Conservation (phyloP, 2,888 invertebrate species). For the Nephrotoma flavescens region DNA sequence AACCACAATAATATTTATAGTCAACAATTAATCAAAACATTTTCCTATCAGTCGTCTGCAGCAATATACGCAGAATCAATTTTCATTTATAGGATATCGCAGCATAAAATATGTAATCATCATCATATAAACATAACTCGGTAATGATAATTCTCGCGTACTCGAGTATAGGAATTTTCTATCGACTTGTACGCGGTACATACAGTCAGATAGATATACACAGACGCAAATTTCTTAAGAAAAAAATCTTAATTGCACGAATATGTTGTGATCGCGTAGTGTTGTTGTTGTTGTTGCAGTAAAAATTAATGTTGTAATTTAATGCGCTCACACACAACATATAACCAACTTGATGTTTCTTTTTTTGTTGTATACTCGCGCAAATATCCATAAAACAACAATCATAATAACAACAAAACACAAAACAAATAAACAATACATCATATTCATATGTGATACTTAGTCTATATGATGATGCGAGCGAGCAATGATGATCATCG, state of each 20-base stretch:
- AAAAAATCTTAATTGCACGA: neutral
- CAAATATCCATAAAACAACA: neutral
- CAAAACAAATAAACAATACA: neutral
- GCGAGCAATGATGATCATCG: neutral
- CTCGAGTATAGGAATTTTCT: neutral
- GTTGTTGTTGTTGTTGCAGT: neutral
- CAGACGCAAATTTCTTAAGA: neutral
- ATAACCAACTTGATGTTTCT: neutral
- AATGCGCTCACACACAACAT: neutral
- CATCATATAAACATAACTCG: neutral
- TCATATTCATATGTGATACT: neutral
- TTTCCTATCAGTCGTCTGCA: neutral
- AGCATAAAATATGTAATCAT: too few species aligned
- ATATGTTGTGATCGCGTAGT: neutral
- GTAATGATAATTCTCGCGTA: neutral
- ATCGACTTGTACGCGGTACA: neutral
- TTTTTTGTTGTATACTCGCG: neutral
- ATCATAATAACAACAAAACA: neutral
- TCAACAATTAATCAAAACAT: neutral
- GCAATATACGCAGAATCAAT: neutral
- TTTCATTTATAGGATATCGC: neutral
- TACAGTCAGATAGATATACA: neutral
- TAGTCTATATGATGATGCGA: neutral
- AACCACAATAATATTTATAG: neutral
- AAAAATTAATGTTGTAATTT: neutral